These are phyloP conservation scores for Tretioscincus oriximinensis DNA, from an alignment of 2,113 vertebrate species.

Conservation along the genomic window DNA sequence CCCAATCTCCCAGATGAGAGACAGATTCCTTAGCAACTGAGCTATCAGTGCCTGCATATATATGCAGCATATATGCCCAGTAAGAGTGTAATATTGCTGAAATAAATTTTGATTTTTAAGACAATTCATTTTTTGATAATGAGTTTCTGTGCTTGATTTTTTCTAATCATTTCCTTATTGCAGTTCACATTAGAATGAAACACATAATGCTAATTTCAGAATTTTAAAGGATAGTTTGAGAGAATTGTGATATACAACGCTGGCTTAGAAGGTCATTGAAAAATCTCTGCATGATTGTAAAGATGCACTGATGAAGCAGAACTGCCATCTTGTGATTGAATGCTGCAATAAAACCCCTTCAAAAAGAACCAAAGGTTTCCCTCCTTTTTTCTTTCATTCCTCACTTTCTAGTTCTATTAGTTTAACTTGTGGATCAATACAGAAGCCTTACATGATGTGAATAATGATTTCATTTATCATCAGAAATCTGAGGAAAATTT, in stretches of 20 bases:
- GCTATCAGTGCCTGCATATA: no score
- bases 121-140: neutral
- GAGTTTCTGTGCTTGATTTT: rapidly evolving
- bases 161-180: neutral
- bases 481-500: no score
- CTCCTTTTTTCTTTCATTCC: no score
- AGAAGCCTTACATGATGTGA: neutral
- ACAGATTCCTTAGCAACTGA: no score
- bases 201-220: neutral
- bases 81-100: neutral
- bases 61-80: no score
- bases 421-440: neutral
- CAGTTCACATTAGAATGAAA: neutral
- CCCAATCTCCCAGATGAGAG: no score
- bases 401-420: neutral
- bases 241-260: neutral
- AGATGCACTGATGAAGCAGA: slow-evolving; percentile 35
- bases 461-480: no score
- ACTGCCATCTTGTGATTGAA: slow-evolving; percentile 54
- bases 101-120: rapidly evolving
- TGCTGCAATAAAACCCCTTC: slow-evolving; percentile 7
- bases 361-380: neutral
- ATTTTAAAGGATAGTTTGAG: neutral
- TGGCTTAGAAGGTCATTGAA: neutral
- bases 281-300: neutral